phyloP scores from a whole-genome alignment of 2,113 vertebrate species.

The Ameiurus melas region DNA sequence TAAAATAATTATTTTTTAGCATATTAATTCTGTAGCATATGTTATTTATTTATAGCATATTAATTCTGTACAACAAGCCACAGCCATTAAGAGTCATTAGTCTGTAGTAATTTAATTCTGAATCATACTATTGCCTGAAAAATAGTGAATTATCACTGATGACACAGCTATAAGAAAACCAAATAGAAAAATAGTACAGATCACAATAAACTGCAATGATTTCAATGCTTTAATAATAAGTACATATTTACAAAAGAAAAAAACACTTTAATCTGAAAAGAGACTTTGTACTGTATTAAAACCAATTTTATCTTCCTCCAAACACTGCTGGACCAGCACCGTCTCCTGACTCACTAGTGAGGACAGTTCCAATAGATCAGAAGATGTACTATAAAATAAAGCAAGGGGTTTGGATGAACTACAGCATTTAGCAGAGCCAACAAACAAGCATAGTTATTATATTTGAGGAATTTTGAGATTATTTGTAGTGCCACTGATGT shows the following conservation, averaged over 20 bases:
- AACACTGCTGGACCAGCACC: slow-evolving; percentile 62
- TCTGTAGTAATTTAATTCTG: neutral
- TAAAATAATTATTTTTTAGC: no score
- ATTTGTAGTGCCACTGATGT: neutral
- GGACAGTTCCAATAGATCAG: slow-evolving; percentile 71
- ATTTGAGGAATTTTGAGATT: neutral
- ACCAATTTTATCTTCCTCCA: slow-evolving; percentile 68
- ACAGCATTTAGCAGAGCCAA: neutral
- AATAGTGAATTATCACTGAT: neutral
- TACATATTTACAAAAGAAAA: slow-evolving; percentile 18
- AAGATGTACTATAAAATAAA: slow-evolving; percentile 55
- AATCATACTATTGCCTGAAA: neutral
- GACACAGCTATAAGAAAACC: neutral
- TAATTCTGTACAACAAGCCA: neutral
- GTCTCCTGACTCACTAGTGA: slow-evolving; percentile 73
- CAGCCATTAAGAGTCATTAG: neutral
- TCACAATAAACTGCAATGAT: neutral
- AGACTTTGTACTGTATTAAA: slow-evolving; percentile 54
- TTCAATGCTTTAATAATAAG: slow-evolving; percentile 19
- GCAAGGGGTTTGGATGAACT: neutral
- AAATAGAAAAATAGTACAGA: neutral
- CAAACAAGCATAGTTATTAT: neutral
- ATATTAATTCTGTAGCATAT: neutral
- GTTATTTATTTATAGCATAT: neutral
- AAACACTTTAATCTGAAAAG: slow-evolving; percentile 55